Base-by-base conservation (phyloP, 2,888 invertebrate genomes). In the Minunthozetes semirufus region DNA sequence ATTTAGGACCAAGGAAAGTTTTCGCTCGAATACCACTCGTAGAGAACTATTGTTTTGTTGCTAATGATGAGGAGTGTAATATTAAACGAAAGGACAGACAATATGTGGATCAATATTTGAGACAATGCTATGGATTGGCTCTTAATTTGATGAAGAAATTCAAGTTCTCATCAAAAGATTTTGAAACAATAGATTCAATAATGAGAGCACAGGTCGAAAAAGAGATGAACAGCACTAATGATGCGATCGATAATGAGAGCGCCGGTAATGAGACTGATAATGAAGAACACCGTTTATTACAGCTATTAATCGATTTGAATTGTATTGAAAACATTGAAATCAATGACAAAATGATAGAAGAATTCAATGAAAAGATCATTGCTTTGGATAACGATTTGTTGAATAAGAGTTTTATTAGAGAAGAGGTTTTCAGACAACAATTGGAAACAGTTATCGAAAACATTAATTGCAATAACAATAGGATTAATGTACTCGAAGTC, bases 1-100 rank as follows among this genome's bases (percentile, higher is more conserved):
- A 91, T 29, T 15, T 75, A 9, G 33, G 66, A 1, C 61, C 72
- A 2, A 38, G 76, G 17, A 70, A 42, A 33, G 22, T 70, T 8
- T 38, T 48, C 11, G n/a, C 56, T 13, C 25, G 25, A 8, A 2
- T n/a, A 4, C 74, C 71, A 15, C 22, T 71, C 19, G 27, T 56
- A n/a, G 71, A 50, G 42, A 29, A 50, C 1, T 75, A 63, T 29
- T 27, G 71, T 15, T 75, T 75, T 33, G 71, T 71, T 15, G 42
- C 71, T 15, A 33, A 53, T 27, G 27, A 75, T 29, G 71, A 71
- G 19, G 63, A 27, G 3, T 63, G 63, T 38, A 6, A 6, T 42
- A 42, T 42, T 13, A 42, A 42, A 19, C 17, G 13, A 17, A 19
- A 15, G 38, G 33, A 29, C 6, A 63, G 6, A 17, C 17, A 27